Conservation (phyloP, 1,140 invertebrate genomes). For the Meloidogyne chitwoodi region DNA sequence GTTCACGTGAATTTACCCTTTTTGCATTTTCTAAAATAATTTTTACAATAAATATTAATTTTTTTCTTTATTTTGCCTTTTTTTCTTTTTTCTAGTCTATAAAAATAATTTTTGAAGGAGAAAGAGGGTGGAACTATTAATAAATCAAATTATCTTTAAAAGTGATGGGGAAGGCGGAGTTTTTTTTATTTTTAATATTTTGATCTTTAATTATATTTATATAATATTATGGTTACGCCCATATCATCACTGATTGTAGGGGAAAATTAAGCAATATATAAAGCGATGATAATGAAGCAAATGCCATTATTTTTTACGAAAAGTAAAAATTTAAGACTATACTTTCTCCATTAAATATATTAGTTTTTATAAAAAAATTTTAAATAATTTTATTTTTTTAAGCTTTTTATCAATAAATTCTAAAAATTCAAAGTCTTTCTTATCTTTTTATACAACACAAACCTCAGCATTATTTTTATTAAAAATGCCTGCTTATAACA, state of each 20-base stretch:
- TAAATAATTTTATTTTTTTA: neutral
- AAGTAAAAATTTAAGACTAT: too few relatives aligned
- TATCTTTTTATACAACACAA: neutral
- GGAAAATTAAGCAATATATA: neutral
- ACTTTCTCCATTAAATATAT: too few relatives aligned
- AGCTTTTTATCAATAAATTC: neutral
- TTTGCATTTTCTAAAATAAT: too few relatives aligned
- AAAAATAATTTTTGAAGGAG: too few relatives aligned
- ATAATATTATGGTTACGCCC: neutral
- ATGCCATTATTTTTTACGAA: neutral
- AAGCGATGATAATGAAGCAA: neutral
- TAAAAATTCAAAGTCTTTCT: neutral
- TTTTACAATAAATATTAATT: too few relatives aligned
- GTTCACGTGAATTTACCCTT: too few relatives aligned
- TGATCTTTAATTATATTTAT: neutral
- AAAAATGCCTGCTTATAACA: slow-evolving; percentile 14
- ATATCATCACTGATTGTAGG: neutral
- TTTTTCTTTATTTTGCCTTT: too few relatives aligned
- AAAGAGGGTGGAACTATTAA: too few relatives aligned
- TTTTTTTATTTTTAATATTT: neutral
- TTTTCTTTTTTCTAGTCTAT: too few relatives aligned
- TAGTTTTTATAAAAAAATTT: too few relatives aligned
- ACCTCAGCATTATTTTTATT: neutral
- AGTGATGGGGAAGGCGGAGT: neutral
- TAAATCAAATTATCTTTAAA: neutral